These are phyloP conservation scores for Trididemnum nubilum DNA, from an alignment of 23 tunicate species.

Conservation along the genomic window DNA sequence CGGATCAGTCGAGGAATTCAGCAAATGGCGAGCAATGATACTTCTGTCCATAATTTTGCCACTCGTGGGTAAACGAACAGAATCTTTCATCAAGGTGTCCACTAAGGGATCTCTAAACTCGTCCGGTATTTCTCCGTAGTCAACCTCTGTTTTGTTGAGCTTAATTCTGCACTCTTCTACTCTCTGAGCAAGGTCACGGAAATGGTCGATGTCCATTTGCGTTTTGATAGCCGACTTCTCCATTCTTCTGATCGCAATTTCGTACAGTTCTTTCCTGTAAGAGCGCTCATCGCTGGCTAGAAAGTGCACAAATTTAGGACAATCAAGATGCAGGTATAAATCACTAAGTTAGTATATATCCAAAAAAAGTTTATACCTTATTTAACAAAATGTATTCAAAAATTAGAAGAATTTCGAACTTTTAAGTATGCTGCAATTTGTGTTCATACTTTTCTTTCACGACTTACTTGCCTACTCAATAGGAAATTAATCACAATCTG, in stretches of 20 bases:
- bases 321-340: slow-evolving; percentile 75
- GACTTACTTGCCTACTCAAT: too few relatives aligned
- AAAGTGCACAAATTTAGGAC: slow-evolving; percentile 72
- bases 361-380: too few relatives aligned
- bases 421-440: too few relatives aligned
- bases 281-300: slow-evolving; percentile 88
- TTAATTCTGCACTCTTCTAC: slow-evolving; percentile 49
- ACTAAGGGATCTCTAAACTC: slow-evolving; percentile 87
- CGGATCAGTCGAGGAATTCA: slow-evolving; percentile 90
- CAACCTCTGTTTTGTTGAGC: slow-evolving; percentile 57
- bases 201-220: slow-evolving; percentile 47
- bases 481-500: too few relatives aligned
- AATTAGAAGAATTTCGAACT: too few relatives aligned
- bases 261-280: slow-evolving; percentile 59
- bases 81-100: slow-evolving; percentile 91
- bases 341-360: slow-evolving; percentile 67
- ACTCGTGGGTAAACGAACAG: slow-evolving; percentile 85
- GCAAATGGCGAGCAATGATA: slow-evolving; percentile 72
- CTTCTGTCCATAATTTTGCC: slow-evolving; percentile 92
- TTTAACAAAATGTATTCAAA: too few relatives aligned
- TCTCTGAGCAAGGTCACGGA: slow-evolving; percentile 42
- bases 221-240: slow-evolving; percentile 64
- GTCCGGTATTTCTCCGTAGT: slow-evolving; percentile 84
- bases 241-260: slow-evolving; percentile 65
- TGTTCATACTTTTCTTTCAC: too few relatives aligned